Evolutionary conservation across 2,797 vertebrate genomes (phyloP).

Genomic region (Rhabdophis nuchalis): DNA sequence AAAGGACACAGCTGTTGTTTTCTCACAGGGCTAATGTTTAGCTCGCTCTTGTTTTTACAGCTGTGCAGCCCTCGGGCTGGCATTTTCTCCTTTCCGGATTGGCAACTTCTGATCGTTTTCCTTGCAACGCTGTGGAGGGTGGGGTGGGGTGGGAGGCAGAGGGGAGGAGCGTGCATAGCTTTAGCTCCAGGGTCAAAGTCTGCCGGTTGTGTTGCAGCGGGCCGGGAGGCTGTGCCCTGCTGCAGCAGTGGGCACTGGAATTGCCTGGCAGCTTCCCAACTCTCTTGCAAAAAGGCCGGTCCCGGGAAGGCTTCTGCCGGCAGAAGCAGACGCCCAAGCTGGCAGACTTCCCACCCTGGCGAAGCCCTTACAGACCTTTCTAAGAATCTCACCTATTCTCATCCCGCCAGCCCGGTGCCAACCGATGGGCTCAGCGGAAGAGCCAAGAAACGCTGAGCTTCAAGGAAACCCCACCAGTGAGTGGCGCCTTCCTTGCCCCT

Average conservation of each 20-base stretch:
- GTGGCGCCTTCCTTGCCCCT: background rate
- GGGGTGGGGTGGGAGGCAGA: background rate
- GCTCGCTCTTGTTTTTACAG: background rate
- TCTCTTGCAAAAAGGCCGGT: background rate
- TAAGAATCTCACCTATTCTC: no score
- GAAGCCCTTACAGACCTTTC: background rate
- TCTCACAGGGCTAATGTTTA: background rate
- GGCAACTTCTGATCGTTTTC: background rate
- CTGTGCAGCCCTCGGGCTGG: background rate
- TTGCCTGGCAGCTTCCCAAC: background rate
- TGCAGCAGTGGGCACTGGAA: background rate
- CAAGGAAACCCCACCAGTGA: no score
- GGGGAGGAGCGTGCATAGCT: accelerated
- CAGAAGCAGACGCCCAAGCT: background rate
- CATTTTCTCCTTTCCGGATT: background rate
- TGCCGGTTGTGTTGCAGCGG: background rate
- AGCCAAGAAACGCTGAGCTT: no score
- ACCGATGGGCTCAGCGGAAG: no score
- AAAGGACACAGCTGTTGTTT: background rate
- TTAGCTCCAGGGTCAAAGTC: background rate
- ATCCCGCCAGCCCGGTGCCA: no score
- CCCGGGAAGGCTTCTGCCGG: background rate
- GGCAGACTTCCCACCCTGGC: background rate
- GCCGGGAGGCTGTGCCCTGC: background rate
- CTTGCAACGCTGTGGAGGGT: background rate